A percentile compares a stretch with the other conserved stretches of the same genome.
phyloP scores from a whole-genome alignment of 2,888 invertebrate genomes.

The Hipparchia semele region DNA sequence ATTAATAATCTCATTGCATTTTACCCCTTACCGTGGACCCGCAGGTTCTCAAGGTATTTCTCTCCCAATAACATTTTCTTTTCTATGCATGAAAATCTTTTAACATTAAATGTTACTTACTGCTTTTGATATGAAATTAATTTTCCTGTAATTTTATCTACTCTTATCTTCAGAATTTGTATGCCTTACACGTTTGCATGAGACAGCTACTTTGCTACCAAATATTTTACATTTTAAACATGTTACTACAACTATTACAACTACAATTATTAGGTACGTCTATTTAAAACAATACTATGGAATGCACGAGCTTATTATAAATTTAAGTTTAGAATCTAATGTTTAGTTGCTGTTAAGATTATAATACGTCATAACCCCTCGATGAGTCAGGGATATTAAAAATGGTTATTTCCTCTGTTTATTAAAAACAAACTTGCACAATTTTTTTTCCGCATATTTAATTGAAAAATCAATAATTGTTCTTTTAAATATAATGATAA shows the following conservation, averaged over 20 bases:
- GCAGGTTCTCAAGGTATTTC: slow-evolving; percentile 85
- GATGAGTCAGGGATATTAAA: slow-evolving; percentile 9
- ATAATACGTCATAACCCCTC: slow-evolving; percentile 11
- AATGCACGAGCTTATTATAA: slow-evolving; percentile 36
- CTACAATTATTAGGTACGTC: slow-evolving; percentile 16
- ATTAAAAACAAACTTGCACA: slow-evolving; percentile 2
- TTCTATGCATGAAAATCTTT: slow-evolving; percentile 74
- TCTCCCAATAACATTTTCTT: slow-evolving; percentile 78
- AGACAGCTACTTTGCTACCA: slow-evolving; percentile 35
- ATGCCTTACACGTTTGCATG: slow-evolving; percentile 38
- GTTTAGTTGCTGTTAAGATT: slow-evolving; percentile 24
- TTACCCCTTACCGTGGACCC: slow-evolving; percentile 80
- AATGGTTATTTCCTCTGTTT: slow-evolving; percentile 6
- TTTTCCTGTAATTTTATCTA: slow-evolving; percentile 33
- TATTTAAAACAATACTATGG: slow-evolving; percentile 14
- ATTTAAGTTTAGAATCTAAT: slow-evolving; percentile 27
- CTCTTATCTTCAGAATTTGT: slow-evolving; percentile 25
- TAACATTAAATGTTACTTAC: slow-evolving; percentile 39
- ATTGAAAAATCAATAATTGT: slow-evolving; percentile 4
- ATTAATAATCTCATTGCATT: slow-evolving; percentile 81
- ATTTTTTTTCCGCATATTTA: neutral
- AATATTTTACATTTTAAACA: slow-evolving; percentile 22
- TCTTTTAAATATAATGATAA: neutral
- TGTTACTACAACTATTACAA: slow-evolving; percentile 2
- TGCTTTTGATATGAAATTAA: slow-evolving; percentile 49